Evolutionary conservation across 92 coral and sea anemone species (phyloP), one percentile per base, ranked within the genome.

Genomic region (Montipora capitata): DNA sequence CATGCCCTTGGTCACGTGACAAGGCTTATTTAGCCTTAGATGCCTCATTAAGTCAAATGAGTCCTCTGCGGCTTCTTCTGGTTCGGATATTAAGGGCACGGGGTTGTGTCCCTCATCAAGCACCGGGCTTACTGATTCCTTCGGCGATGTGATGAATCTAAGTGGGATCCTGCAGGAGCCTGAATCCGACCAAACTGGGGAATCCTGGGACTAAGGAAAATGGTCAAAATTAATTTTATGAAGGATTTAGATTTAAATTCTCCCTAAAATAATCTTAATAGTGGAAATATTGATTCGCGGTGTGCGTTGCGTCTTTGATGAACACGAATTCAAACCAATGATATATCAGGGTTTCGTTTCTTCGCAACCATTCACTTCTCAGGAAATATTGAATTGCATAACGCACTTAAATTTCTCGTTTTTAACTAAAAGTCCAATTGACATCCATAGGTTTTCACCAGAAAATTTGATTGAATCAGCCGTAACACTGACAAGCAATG

Each of bases 21-120:
- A 88, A 4, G 92, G 95, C 38, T 95, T 95, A 56, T 95, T 92
- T 7, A 95, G 94, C 44, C 98, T 89, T 0, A 95, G 76, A 67
- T 95, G 96, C 84, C 98, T 93, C 98, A 95, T 95, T 18, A 95
- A 84, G 58, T 95, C 98, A 72, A 95, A 95, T 42, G 93, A 80
- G 56, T 93, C 94, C n/a, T 89, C 96, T 0, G 86, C 51, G 16
- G 27, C 76, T 12, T 90, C 94, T 17, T 95, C 96, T 13, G 98
- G 98, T 77, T 93, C 98, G 15, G 85, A 49, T 58, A 95, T 95
- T 17, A 91, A 77, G 68, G 98, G 98, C 39, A 93, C 16, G 17
- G 84, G 44, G 42, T 49, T 49, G 57, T 41, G 14, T 44, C 17
- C 40, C 40, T 42, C 78, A 41, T 57, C 59, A 57, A 4, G 27